Base-by-base conservation (phyloP, 2,888 invertebrate genomes). In the Tiliacea aurago region DNA sequence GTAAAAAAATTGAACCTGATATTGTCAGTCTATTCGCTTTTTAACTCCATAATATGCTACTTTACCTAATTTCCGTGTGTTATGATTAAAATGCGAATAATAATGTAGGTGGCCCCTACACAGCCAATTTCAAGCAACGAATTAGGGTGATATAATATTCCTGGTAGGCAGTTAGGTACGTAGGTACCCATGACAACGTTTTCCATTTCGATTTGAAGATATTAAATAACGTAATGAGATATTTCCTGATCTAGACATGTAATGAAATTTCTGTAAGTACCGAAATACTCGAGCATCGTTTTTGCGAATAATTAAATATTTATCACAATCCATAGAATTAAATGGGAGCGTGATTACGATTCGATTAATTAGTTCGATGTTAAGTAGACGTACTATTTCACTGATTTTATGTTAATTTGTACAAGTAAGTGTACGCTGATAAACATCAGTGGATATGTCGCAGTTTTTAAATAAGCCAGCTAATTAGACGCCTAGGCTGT, bases 221-320 rank as follows among this genome's bases (percentile, higher is more conserved):
- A 82, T 77, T 84, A 82, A 76, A 84, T 81, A 58, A 69, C 51
- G 73, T 77, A 80, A 82, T 73, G 69, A 79, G 76, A 84, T 84
- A 13, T 78, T 70, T 62, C 63, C 56, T 49, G 49, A 81, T 76
- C 62, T 78, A 75, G 81, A 69, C 51, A 56, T 65, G 51, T 78
- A 70, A 81, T 73, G 56, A 37, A 37, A 37, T 4, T 37, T 37
- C 37, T 37, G 37, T 37, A 37, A 37, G 37, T 37, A 37, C 37
- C 37, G 37, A 37, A 2, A 37, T 37, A 37, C 37, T 37, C 37
- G 4, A 37, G 2, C 4, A 37, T 37, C 28, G 28, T 28, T 28
- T 28, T 28, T 28, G 28, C 28, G 28, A 28, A 28, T 28, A 28
- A 28, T 28, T 28, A 28, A 28, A 28, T 28, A 28, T 28, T 28